Base-by-base conservation (phyloP, 2,888 invertebrate genomes). In the Seira musarum region DNA sequence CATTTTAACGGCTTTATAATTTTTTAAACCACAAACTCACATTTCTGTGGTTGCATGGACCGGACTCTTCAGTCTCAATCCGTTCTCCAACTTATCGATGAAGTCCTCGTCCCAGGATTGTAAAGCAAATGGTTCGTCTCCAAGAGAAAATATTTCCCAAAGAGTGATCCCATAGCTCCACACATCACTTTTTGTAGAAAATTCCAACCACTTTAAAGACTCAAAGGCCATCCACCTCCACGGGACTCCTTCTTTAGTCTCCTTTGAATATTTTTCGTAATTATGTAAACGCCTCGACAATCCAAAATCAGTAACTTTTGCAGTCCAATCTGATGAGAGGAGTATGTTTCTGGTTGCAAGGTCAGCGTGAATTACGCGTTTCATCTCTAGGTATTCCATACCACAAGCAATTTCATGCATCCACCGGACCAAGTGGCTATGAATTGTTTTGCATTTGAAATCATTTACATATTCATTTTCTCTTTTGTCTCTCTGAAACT, bases 271-370 rank as follows among this genome's bases (percentile, higher is more conserved):
- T 0, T 17, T 53, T 1, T 8, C n/a, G 21, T 64, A 65, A 10
- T 64, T 13, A 21, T 73, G 65, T 17, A 73, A 65, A 73, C 65
- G n/a, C 66, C n/a, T n/a, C n/a, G n/a, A n/a, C n/a, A n/a, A n/a
- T n/a, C n/a, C n/a, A n/a, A n/a, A n/a, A n/a, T n/a, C 73, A 5
- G 65, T n/a, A 6, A 73, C 57, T 73, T 73, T 73, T 21, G 66
- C 66, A 15, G 21, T 66, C 40, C 13, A 49, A 0, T 19, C 15
- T 17, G n/a, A n/a, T 8, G 25, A 66, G 5, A 73, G 21, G 0
- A 73, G 35, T 0, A 73, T n/a, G n/a, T n/a, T n/a, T n/a, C n/a
- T n/a, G n/a, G n/a, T n/a, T n/a, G n/a, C n/a, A n/a, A n/a, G n/a
- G n/a, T 73, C 73, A 1, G 25, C 53, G 22, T 73, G 73, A 13